phyloP scores from a whole-genome alignment of 2,888 invertebrate genomes.

The Drosophila greeni region DNA sequence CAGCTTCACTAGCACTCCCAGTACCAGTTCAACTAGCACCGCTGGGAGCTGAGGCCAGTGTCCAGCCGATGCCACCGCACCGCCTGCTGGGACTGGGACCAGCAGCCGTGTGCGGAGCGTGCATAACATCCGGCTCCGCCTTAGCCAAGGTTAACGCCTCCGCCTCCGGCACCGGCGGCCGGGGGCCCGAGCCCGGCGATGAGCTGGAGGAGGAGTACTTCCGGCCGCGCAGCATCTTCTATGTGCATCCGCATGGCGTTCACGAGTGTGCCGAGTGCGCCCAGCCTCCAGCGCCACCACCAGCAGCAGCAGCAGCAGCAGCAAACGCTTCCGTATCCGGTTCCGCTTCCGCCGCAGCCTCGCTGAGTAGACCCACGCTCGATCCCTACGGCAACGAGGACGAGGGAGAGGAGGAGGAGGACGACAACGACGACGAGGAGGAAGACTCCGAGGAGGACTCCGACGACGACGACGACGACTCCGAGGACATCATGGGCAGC shows the following conservation, averaged over 20 bases:
- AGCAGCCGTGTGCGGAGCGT: conserved; percentile 85
- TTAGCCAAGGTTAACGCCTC: conserved; percentile 15
- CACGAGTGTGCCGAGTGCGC: conserved; percentile 78
- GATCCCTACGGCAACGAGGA: conserved; percentile 44
- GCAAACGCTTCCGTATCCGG: too few species aligned
- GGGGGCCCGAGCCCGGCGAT: conserved; percentile 40
- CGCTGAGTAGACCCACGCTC: too few species aligned
- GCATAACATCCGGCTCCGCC: conserved; percentile 81
- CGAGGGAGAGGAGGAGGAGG: conserved; percentile 54
- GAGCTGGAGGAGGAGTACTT: conserved; percentile 81
- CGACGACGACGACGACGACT: conserved; percentile 71
- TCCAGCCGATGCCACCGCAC: conserved; percentile 84
- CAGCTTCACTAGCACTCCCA: neutral
- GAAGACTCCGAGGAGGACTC: conserved; percentile 37
- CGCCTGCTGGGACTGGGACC: conserved; percentile 82
- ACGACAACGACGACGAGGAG: conserved; percentile 46
- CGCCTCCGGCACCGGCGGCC: conserved; percentile 36
- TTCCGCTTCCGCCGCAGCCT: too few species aligned
- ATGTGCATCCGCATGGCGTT: conserved; percentile 84
- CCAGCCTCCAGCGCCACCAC: conserved; percentile 52
- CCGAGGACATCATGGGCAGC: conserved; percentile 67
- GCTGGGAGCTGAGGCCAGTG: conserved; percentile 14
- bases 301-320: too few species aligned
- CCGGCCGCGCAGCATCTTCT: conserved; percentile 84
- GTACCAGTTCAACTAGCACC: neutral